Base-by-base conservation (phyloP, 1,140 invertebrate genomes). In the Drosophila burlai region DNA sequence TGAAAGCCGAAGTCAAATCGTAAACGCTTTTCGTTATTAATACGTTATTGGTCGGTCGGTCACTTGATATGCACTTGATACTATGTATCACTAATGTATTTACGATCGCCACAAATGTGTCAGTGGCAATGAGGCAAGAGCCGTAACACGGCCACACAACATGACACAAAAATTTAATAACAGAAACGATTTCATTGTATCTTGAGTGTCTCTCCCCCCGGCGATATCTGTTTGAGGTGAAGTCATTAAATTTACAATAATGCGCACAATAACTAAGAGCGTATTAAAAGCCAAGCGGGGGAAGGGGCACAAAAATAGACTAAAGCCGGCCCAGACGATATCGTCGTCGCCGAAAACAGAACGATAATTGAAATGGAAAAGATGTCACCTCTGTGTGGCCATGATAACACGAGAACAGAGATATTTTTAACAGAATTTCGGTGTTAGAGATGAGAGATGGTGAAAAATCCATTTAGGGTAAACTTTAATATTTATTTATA, bases 211-310 rank as follows among this genome's bases (percentile, higher is more conserved):
- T 49, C 45, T 36, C 21, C 26, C 47, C 21, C 36, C 16, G n/a
- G n/a, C 40, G 43, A 57, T 69, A 46, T 75, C 69, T 55, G 52
- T 57, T 46, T 52, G 67, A 67, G 64, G 78, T 85, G 83, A 86
- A 85, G 83, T 87, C 83, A 87, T 87, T 87, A 87, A 87, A 89
- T 87, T 87, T 87, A 87, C 81, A 87, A 89, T 89, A 87, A 89
- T 81, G 81, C 84, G 77, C 74, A 83, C 81, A 81, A 83, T 89
- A 87, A 83, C 84, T 87, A 87, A 87, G 67, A 72, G 73, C 84
- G 76, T 75, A 89, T 83, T 83, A 85, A 68, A 50, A 52, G 31
- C 40, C 50, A 75, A 64, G 11, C 15, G 15, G 36, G 21, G 15
- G 15, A 10, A 11, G 26, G 36, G 34, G 34, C 3, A 7, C 10